phyloP scores from a whole-genome alignment of 1,140 invertebrate genomes.

The Cotesia vestalis region DNA sequence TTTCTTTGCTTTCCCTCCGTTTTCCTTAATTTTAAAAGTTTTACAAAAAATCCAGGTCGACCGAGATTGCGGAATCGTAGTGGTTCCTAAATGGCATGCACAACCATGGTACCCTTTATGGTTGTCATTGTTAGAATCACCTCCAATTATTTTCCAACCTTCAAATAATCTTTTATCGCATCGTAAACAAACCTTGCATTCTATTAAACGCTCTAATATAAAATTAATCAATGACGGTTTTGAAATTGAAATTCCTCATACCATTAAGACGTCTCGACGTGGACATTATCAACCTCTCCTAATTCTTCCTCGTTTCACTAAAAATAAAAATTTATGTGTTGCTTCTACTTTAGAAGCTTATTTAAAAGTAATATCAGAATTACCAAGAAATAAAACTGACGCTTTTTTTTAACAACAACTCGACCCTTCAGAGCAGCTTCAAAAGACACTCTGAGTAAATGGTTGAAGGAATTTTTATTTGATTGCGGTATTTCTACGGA shows the following conservation, averaged over 20 bases:
- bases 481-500: too few relatives aligned
- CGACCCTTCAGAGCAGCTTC: slow-evolving; percentile 6
- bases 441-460: slow-evolving; percentile 1
- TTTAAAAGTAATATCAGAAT: neutral
- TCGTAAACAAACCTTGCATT: slow-evolving; percentile 2
- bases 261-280: neutral
- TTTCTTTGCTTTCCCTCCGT: slow-evolving; percentile 33
- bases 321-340: neutral
- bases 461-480: slow-evolving; percentile 13
- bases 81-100: slow-evolving; percentile 26
- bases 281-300: too few relatives aligned
- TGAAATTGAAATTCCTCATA: neutral
- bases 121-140: slow-evolving; percentile 9
- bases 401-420: slow-evolving; percentile 3
- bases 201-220: neutral
- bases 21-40: slow-evolving; percentile 20
- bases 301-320: too few relatives aligned
- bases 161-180: slow-evolving; percentile 11
- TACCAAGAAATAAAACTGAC: neutral
- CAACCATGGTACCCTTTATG: slow-evolving; percentile 32
- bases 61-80: slow-evolving; percentile 19
- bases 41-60: slow-evolving; percentile 23
- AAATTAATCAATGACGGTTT: neutral
- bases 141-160: slow-evolving; percentile 15
- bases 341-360: neutral